A percentile compares a stretch with the other conserved stretches of the same genome.
Evolutionary conservation across 2,113 vertebrate genomes (phyloP).

Genomic region (Rhabdomys dilectus): DNA sequence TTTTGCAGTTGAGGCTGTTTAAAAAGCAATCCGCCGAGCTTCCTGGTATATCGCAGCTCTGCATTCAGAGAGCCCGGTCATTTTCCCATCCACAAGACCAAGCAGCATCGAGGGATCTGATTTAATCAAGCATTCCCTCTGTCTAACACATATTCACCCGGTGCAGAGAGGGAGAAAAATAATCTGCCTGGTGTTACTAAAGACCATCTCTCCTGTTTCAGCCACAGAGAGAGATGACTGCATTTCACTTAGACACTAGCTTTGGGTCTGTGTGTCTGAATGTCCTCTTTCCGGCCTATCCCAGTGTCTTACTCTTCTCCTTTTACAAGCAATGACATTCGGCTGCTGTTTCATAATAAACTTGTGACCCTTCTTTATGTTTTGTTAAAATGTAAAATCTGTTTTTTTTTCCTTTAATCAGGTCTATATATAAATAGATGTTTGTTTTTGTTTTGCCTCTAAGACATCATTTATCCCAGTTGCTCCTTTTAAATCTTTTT

Average conservation of each 20-base stretch:
- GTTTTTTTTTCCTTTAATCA: neutral
- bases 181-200: neutral
- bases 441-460: neutral
- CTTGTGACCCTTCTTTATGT: neutral
- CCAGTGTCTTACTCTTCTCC: neutral
- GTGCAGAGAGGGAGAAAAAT: neutral
- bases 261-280: neutral
- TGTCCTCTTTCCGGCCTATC: neutral
- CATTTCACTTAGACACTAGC: neutral
- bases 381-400: neutral
- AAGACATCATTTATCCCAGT: neutral
- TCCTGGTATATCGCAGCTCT: slow-evolving; percentile 20
- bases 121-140: slow-evolving; percentile 39
- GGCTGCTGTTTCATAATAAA: neutral
- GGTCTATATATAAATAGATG: neutral
- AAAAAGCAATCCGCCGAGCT: slow-evolving; percentile 50
- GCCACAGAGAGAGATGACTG: neutral
- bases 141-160: neutral
- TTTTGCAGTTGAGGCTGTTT: slow-evolving; percentile 62
- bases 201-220: neutral
- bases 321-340: neutral
- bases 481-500: neutral
- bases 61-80: slow-evolving; percentile 19
- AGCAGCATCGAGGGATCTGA: slow-evolving; percentile 42
- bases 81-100: slow-evolving; percentile 34